Evolutionary conservation across 2,113 vertebrate genomes (phyloP), one percentile per base, ranked within the genome.

Genomic region (Candoia aspera): DNA sequence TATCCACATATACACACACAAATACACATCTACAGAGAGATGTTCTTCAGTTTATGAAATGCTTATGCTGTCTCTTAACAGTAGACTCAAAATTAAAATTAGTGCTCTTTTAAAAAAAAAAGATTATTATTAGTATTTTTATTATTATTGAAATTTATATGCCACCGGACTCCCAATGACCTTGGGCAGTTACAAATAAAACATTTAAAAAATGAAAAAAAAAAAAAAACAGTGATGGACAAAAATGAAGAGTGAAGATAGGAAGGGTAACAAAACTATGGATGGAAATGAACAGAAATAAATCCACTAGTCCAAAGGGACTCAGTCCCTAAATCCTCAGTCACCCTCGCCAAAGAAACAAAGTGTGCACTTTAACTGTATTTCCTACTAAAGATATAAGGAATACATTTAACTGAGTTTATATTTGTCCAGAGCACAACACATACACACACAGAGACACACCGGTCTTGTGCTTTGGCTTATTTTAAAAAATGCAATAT

Each of bases 41-140:
- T 55, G 3, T 53, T 92, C 12, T 90, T n/a, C 55, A 86, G 37
- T 55, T 46, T 92, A 92, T 93, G 92, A 86, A 90, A 91, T 58
- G 54, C 8, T 54, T 88, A 17, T 1, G 46, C 91, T 19, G 0
- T 91, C 93, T 95, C 93, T 58, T 57, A 68, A 73, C 2, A 92
- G 53, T 93, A 68, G 90, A 5, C 6, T 2, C 62, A 59, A 79
- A 89, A 90, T 92, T 93, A 90, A 11, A 0, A 4, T 91, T 92
- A 1, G 46, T 4, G 62, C 85, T 42, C 87, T 42, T 91, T 54
- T 95, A 91, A 15, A 29, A 33, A 79, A 79, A 37, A 73, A 73
- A 49, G 49, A 49, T 49, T 49, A 49, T 49, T 73, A 79, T 79
- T 37, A 73, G 33, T 73, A 79, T 37, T 42, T 79, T 79, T 42